Evolutionary conservation across 2,113 vertebrate species (phyloP).

Genomic region (Hiodon tergisus): DNA sequence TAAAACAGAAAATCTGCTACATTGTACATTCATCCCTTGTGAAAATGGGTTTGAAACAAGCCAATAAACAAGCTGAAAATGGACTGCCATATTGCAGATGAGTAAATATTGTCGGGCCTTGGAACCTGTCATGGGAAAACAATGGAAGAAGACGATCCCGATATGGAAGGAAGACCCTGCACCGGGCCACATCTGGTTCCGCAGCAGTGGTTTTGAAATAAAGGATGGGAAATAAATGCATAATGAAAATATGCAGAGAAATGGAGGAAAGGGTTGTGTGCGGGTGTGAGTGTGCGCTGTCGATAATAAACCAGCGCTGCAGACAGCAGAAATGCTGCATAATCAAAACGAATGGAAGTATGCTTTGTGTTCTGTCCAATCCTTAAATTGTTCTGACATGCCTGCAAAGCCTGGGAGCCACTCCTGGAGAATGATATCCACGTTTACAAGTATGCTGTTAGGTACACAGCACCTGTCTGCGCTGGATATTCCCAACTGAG

Average conservation of each 20-base stretch:
- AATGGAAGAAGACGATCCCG: background rate
- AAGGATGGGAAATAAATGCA: background rate
- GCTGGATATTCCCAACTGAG: background rate
- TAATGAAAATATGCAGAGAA: constrained; percentile 18
- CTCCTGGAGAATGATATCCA: background rate
- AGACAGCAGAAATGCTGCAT: background rate
- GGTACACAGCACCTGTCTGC: background rate
- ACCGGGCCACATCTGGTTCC: constrained; percentile 19
- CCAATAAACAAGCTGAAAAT: constrained; percentile 45
- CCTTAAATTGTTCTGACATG: constrained; percentile 23
- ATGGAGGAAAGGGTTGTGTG: background rate
- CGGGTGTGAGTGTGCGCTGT: background rate
- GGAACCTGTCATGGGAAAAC: background rate
- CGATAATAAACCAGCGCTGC: constrained; percentile 4
- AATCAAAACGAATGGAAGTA: constrained; percentile 5
- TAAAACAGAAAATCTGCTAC: constrained; percentile 53
- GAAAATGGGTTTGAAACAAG: constrained; percentile 51
- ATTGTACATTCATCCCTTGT: constrained; percentile 38
- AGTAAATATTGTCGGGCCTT: constrained; percentile 16
- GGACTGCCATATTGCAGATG: constrained; percentile 22
- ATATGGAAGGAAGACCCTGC: background rate
- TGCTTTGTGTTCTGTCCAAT: background rate
- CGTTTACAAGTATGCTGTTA: background rate
- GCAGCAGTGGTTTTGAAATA: constrained; percentile 13
- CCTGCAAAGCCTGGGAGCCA: background rate